Evolutionary conservation across 2,797 vertebrate genomes (phyloP).

Genomic region (Lithobates pipiens): DNA sequence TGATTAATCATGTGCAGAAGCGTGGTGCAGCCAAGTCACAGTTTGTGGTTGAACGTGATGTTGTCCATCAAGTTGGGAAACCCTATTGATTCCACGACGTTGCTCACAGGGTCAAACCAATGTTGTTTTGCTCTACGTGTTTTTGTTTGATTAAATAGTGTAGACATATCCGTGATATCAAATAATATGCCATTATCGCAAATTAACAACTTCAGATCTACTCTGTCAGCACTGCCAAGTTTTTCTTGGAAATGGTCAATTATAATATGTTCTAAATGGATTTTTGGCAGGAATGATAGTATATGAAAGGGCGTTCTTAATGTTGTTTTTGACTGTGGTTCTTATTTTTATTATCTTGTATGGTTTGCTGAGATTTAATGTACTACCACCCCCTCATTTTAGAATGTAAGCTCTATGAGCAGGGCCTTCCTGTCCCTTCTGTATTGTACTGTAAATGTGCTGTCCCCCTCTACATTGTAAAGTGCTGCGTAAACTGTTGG

Average conservation of each 20-base stretch:
- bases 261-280: background rate
- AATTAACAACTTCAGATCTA: conserved; percentile 2
- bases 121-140: conserved; percentile 15
- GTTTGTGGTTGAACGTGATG: conserved; percentile 41
- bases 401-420: too few relatives aligned
- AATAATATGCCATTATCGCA: background rate
- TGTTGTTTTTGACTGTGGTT: background rate
- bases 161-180: background rate
- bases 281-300: background rate
- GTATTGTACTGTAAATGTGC: too few relatives aligned
- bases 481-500: too few relatives aligned
- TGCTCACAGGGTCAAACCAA: conserved; percentile 31
- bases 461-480: too few relatives aligned
- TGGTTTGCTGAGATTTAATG: too few relatives aligned
- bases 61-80: conserved; percentile 37
- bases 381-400: too few relatives aligned
- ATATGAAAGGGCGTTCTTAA: background rate
- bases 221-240: background rate
- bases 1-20: conserved; percentile 33
- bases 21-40: conserved; percentile 23
- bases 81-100: conserved; percentile 24
- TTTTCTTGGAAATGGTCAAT: conserved; percentile 18
- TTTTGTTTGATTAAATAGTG: conserved; percentile 14
- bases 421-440: too few relatives aligned
- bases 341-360: too few relatives aligned